Percentiles rank a stretch among this genome's conserved stretches.
Conservation (phyloP, 2,113 vertebrate genomes). For the Pseudorasbora parva region DNA sequence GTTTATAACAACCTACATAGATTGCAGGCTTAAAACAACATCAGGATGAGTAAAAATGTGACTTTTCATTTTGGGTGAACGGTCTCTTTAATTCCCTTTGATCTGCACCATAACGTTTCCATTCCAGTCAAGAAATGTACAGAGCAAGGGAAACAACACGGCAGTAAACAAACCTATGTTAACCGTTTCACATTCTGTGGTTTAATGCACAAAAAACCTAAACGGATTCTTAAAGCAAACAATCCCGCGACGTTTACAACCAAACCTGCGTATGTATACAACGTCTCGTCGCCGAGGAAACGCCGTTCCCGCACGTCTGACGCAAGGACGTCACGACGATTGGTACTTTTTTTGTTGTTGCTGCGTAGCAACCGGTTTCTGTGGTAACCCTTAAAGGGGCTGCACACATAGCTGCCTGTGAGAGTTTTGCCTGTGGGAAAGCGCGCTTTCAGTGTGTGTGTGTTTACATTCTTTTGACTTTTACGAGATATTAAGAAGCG, state of each 20-base stretch:
- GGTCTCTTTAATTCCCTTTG: not conserved
- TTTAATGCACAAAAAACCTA: conserved; percentile 23
- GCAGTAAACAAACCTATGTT: not conserved
- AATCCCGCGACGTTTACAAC: conserved; percentile 26
- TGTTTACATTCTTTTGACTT: not conserved
- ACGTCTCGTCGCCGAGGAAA: conserved; percentile 79
- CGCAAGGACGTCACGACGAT: conserved; percentile 78
- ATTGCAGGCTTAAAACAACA: not conserved
- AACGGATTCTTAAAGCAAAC: conserved; percentile 8
- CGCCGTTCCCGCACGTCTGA: conserved; percentile 75
- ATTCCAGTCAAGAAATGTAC: not conserved
- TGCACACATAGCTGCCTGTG: not conserved
- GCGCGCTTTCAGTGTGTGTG: not conserved
- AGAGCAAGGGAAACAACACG: not conserved
- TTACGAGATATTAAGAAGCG: not conserved
- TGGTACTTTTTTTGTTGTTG: conserved; percentile 82
- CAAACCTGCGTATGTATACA: conserved; percentile 69
- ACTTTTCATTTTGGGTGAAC: not conserved
- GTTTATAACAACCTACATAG: not conserved
- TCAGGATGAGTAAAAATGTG: not conserved
- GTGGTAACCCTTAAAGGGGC: conserved; percentile 66
- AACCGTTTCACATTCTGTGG: not conserved
- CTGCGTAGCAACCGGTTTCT: conserved; percentile 80
- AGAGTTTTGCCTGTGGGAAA: not conserved
- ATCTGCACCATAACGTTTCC: not conserved